Evolutionary conservation across 2,797 vertebrate genomes (phyloP).

Genomic region (Rallus crepitans): DNA sequence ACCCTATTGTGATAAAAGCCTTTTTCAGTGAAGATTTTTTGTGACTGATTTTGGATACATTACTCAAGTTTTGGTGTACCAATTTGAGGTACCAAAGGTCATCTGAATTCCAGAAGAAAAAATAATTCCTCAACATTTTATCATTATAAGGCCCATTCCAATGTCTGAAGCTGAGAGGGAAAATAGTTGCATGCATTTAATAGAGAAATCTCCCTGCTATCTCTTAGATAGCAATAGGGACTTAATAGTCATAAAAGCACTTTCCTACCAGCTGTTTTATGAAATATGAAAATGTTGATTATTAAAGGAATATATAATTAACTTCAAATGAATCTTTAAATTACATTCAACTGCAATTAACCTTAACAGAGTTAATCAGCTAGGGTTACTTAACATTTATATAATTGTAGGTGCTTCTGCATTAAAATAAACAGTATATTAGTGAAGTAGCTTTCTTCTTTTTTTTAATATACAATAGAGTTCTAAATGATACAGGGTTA

Average conservation of each 20-base stretch:
- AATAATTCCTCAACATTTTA: neutral
- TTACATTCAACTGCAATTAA: constrained; percentile 47
- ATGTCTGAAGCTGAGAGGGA: neutral
- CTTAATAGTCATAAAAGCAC: neutral
- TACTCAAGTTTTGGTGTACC: neutral
- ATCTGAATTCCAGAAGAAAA: neutral
- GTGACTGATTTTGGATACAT: neutral
- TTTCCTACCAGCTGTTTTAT: constrained; percentile 46
- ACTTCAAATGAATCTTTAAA: constrained; percentile 58
- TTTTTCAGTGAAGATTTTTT: neutral
- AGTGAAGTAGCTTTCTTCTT: neutral
- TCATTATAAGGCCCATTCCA: neutral
- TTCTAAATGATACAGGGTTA: neutral
- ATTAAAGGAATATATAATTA: constrained; percentile 51
- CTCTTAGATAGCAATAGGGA: neutral
- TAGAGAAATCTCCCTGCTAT: neutral
- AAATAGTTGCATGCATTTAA: neutral
- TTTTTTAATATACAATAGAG: neutral
- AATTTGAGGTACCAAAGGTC: neutral
- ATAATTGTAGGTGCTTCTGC: neutral
- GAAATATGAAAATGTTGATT: constrained; percentile 40
- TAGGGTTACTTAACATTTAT: neutral
- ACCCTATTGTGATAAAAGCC: neutral
- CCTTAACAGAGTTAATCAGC: constrained; percentile 21
- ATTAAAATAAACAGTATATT: neutral